phyloP scores from a whole-genome alignment of 2,113 vertebrate species.

The Colinus virginianus region DNA sequence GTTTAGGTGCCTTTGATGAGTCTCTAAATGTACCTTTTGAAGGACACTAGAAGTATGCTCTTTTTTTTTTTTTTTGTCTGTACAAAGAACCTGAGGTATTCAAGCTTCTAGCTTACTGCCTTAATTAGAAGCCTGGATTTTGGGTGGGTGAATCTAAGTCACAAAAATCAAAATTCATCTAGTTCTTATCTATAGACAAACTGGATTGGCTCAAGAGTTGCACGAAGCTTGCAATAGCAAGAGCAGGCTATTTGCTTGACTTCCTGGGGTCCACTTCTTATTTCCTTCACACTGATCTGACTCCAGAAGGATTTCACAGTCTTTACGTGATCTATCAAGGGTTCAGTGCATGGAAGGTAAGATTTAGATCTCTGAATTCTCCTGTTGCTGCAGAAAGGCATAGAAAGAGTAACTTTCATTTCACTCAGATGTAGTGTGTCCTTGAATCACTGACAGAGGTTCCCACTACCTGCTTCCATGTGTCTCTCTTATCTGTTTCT shows the following conservation, averaged over 20 bases:
- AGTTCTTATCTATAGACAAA: background rate
- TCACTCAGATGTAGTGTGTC: background rate
- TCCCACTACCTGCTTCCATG: background rate
- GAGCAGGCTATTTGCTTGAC: background rate
- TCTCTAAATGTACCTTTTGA: background rate
- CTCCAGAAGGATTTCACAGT: accelerated
- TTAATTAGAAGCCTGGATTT: background rate
- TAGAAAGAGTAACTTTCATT: background rate
- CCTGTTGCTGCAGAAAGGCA: background rate
- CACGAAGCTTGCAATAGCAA: background rate
- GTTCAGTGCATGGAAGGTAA: background rate
- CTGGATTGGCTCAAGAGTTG: background rate
- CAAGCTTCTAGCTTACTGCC: background rate
- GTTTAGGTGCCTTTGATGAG: background rate
- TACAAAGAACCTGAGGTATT: background rate
- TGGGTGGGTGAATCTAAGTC: background rate
- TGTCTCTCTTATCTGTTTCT: background rate
- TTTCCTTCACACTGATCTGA: background rate
- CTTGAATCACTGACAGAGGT: background rate
- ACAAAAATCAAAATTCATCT: background rate
- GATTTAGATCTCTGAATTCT: background rate
- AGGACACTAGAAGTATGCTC: background rate
- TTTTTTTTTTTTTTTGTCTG: background rate
- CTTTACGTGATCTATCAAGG: background rate
- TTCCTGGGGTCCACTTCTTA: background rate